Percentiles rank a stretch among this genome's conserved stretches.
phyloP scores from a whole-genome alignment of 2,888 invertebrate species.

The Linnaemya vulpina region DNA sequence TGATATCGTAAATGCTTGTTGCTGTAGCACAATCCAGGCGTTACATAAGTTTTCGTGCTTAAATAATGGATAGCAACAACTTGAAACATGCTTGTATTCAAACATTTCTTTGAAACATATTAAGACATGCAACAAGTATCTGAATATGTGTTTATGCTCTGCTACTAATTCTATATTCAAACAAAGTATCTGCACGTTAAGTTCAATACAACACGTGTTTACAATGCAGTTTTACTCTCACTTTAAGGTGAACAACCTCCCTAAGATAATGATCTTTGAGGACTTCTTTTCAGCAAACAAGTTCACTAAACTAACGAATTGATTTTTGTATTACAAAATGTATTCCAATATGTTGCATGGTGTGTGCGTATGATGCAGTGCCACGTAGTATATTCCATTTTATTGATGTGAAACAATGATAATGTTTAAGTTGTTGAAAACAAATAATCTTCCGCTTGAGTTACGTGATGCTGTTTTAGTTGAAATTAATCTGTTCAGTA shows the following conservation, averaged over 20 bases:
- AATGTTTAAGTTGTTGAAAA: constrained; percentile 46
- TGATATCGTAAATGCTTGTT: neutral
- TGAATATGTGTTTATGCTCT: neutral
- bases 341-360: neutral
- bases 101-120: neutral
- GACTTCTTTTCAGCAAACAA: neutral
- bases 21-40: neutral
- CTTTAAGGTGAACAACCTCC: constrained; percentile 61
- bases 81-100: neutral
- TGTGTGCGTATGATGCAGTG: neutral
- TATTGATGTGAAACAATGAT: constrained; percentile 46
- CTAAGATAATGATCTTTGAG: neutral
- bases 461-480: constrained; percentile 16
- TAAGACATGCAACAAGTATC: neutral
- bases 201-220: constrained; percentile 59
- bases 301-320: too few species aligned
- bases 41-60: neutral
- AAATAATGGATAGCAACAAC: too few species aligned
- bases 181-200: neutral
- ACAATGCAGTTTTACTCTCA: constrained; percentile 21
- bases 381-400: neutral
- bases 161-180: neutral
- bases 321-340: neutral
- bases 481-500: constrained; percentile 17
- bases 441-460: constrained; percentile 45